These are phyloP conservation scores for Stegana nigrithorax DNA, from an alignment of 2,888 invertebrate species.

Conservation along the genomic window DNA sequence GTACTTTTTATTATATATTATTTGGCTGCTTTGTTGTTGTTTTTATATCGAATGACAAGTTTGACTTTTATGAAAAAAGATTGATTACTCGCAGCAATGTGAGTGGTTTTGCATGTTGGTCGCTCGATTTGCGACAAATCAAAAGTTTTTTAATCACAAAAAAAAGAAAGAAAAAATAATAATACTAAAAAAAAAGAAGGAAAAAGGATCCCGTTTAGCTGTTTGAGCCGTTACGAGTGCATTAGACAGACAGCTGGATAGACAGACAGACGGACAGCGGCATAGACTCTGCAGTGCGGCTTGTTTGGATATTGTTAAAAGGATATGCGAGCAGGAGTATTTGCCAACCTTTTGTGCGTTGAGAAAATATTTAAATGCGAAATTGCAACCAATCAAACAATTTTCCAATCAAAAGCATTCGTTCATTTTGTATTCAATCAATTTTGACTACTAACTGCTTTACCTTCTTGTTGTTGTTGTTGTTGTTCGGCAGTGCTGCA, in stretches of 20 bases:
- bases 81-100: conserved; percentile 52
- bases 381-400: conserved; percentile 60
- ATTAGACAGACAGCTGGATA: not conserved
- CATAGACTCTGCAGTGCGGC: too few species aligned
- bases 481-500: conserved; percentile 41
- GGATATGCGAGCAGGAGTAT: conserved; percentile 15
- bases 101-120: conserved; percentile 57
- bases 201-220: too few species aligned
- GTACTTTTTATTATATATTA: conserved; percentile 11
- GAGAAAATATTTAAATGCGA: conserved; percentile 59
- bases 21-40: conserved; percentile 18
- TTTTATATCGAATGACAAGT: conserved; percentile 39
- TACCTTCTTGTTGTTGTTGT: too few species aligned
- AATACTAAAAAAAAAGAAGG: too few species aligned
- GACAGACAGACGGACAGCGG: not conserved
- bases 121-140: not conserved
- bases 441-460: too few species aligned
- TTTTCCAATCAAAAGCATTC: conserved; percentile 55
- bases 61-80: conserved; percentile 53
- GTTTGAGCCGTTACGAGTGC: too few species aligned
- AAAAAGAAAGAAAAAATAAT: not conserved
- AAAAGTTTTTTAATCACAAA: not conserved
- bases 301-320: too few species aligned
- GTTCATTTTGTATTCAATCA: conserved; percentile 39
- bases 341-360: conserved; percentile 38